Percentiles rank a stretch among this genome's conserved stretches.
These are phyloP conservation scores for Ephestia elutella DNA, from an alignment of 1,140 invertebrate species.

Conservation along the genomic window DNA sequence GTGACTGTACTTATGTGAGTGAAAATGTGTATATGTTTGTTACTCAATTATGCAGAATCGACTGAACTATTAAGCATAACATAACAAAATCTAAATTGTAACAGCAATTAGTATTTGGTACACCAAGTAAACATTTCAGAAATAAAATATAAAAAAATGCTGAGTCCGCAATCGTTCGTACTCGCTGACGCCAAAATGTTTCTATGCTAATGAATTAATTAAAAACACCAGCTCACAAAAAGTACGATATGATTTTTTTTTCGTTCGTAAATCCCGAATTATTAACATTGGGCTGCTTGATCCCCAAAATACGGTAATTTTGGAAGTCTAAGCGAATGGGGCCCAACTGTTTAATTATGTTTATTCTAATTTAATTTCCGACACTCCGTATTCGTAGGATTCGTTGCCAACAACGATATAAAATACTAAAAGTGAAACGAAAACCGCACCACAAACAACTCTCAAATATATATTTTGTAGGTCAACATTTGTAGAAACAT, in stretches of 20 bases:
- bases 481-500: no score
- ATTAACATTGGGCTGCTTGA: constrained; percentile 32
- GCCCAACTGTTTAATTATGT: constrained; percentile 46
- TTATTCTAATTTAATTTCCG: constrained; percentile 52
- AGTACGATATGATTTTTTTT: constrained; percentile 21
- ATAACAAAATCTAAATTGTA: no score
- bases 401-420: constrained; percentile 10
- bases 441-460: no score
- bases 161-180: background rate
- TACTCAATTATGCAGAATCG: no score
- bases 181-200: constrained; percentile 12
- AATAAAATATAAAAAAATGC: background rate
- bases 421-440: background rate
- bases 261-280: constrained; percentile 23
- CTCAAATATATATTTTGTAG: no score
- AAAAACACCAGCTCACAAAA: constrained; percentile 19
- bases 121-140: no score
- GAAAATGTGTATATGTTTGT: no score
- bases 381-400: constrained; percentile 27
- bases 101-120: no score
- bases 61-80: no score
- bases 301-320: constrained; percentile 36
- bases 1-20: no score
- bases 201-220: constrained; percentile 34
- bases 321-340: constrained; percentile 39